A percentile compares a stretch with the other conserved stretches of the same genome.
Evolutionary conservation across 1,140 invertebrate genomes (phyloP).

Genomic region (Orussus abietinus): DNA sequence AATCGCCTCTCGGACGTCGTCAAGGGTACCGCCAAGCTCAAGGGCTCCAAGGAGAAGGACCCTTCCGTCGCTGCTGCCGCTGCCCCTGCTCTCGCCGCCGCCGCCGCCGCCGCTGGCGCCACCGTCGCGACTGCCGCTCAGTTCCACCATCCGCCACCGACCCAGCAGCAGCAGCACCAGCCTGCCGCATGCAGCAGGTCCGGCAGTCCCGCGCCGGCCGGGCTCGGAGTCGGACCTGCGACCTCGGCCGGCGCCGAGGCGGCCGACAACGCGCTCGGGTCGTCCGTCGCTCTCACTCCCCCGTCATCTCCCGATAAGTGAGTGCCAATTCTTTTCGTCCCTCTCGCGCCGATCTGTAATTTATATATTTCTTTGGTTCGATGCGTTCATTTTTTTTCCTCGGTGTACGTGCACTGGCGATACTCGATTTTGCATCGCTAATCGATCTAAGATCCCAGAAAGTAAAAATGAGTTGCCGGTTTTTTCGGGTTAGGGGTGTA

Average conservation of each 20-base stretch:
- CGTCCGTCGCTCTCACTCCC: conserved; percentile 56
- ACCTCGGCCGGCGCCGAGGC: conserved; percentile 41
- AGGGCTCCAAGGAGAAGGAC: conserved; percentile 48
- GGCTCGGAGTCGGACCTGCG: too few species aligned
- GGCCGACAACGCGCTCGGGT: conserved; percentile 46
- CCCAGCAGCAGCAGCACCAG: too few species aligned
- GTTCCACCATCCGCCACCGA: too few species aligned
- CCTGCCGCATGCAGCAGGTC: too few species aligned
- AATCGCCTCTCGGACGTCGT: conserved; percentile 77
- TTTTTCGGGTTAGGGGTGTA: too few species aligned
- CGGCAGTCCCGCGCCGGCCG: too few species aligned
- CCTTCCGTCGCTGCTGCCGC: conserved; percentile 18
- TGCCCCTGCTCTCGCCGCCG: conserved; percentile 17
- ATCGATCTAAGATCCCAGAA: too few species aligned
- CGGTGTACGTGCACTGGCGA: conserved; percentile 1
- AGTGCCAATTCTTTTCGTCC: too few species aligned
- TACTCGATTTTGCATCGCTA: not conserved
- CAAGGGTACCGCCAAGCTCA: conserved; percentile 67
- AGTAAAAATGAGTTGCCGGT: too few species aligned
- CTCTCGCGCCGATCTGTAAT: too few species aligned
- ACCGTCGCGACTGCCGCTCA: conserved; percentile 20
- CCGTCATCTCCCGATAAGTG: conserved; percentile 62
- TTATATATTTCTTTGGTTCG: conserved; percentile 8
- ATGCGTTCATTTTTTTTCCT: conserved; percentile 2
- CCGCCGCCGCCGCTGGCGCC: conserved; percentile 24